Conservation (phyloP, 2,888 invertebrate genomes). For the Embidobia sp. region DNA sequence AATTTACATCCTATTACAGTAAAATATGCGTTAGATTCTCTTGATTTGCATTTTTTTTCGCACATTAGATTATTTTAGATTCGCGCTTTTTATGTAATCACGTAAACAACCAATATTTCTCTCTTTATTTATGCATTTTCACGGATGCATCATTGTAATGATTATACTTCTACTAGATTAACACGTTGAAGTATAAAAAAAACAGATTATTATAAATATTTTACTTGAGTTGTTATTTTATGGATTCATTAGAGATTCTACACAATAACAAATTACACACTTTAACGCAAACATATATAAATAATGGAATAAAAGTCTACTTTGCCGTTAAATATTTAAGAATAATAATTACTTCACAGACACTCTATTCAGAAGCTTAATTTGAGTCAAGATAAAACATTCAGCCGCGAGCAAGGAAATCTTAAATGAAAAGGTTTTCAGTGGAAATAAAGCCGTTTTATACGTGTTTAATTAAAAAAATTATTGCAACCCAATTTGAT, state of each 20-base stretch:
- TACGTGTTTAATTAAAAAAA: constrained; percentile 27
- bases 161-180: too few relatives aligned
- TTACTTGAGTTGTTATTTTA: too few relatives aligned
- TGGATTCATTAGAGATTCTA: background rate
- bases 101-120: too few relatives aligned
- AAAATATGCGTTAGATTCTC: too few relatives aligned
- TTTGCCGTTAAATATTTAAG: constrained; percentile 32
- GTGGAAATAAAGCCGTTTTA: constrained; percentile 3
- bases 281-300: background rate
- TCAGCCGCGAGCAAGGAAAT: constrained; percentile 31
- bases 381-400: constrained; percentile 34
- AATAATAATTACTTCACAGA: constrained; percentile 29
- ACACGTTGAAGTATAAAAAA: too few relatives aligned
- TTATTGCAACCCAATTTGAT: constrained; percentile 1
- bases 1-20: too few relatives aligned
- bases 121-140: too few relatives aligned
- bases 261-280: background rate
- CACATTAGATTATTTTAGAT: too few relatives aligned
- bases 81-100: too few relatives aligned
- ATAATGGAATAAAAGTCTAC: constrained; percentile 19
- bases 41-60: too few relatives aligned
- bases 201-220: too few relatives aligned
- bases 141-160: too few relatives aligned
- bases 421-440: constrained; percentile 22
- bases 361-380: constrained; percentile 27